These are phyloP conservation scores for Columbina picui DNA, from an alignment of 2,113 vertebrate species.

Conservation along the genomic window DNA sequence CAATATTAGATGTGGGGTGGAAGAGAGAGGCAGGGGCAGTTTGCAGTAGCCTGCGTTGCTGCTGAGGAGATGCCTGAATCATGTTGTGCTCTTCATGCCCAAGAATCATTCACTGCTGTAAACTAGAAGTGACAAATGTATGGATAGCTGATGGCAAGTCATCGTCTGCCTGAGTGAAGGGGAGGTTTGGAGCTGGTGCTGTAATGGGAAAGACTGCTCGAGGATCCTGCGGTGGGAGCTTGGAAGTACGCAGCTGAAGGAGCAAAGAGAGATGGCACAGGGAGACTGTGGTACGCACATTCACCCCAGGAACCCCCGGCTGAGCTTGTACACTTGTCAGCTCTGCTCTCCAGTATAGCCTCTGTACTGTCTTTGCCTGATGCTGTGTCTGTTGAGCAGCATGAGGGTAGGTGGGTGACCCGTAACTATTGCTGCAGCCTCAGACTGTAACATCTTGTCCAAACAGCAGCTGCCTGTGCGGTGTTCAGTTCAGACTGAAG, in stretches of 20 bases:
- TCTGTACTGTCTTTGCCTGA: neutral
- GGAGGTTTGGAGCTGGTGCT: neutral
- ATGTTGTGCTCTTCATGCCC: neutral
- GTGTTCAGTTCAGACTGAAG: neutral
- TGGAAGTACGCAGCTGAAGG: neutral
- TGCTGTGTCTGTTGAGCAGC: fast-evolving
- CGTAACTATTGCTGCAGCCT: fast-evolving
- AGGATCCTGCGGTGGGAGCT: neutral
- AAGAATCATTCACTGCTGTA: neutral
- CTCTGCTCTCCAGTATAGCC: neutral
- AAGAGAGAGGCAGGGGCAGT: neutral
- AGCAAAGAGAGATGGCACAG: neutral
- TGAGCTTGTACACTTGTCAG: neutral
- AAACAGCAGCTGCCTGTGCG: neutral
- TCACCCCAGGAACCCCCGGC: neutral
- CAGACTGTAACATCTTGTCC: fast-evolving
- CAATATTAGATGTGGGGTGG: neutral
- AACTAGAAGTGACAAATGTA: neutral
- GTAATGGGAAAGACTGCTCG: neutral
- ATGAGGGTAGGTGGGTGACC: neutral
- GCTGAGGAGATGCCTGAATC: neutral
- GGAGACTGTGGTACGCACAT: fast-evolving
- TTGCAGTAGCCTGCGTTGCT: neutral
- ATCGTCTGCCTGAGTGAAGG: neutral
- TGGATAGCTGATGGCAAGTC: neutral